Percentiles rank a stretch among this genome's conserved stretches.
phyloP scores from a whole-genome alignment of 2,113 vertebrate species.

The Callipepla squamata region DNA sequence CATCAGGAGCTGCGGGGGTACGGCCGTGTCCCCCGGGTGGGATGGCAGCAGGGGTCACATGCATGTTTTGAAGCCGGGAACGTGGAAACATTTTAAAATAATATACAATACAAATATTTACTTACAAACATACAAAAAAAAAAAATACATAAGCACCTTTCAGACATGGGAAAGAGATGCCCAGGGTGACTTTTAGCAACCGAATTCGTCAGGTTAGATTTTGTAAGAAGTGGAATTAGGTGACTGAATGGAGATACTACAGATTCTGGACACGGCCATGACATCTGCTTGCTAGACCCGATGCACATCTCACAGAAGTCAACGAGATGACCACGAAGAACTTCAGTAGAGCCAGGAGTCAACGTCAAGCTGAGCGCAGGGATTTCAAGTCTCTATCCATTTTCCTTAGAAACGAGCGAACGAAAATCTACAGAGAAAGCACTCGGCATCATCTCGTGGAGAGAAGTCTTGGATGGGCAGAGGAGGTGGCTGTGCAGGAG shows the following conservation, averaged over 20 bases:
- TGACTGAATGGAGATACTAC: neutral
- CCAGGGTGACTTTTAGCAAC: conserved; percentile 66
- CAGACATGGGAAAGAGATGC: conserved; percentile 80
- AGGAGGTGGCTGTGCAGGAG: neutral
- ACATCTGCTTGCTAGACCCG: neutral
- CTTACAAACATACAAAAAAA: conserved; percentile 93
- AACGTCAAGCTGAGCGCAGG: neutral
- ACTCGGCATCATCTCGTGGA: neutral
- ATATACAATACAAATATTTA: conserved; percentile 91
- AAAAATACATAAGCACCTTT: conserved; percentile 89
- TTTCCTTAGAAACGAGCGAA: neutral
- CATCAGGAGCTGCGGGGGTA: neutral
- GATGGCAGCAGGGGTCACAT: conserved; percentile 73
- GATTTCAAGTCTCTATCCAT: conserved; percentile 65
- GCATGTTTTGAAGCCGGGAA: conserved; percentile 86
- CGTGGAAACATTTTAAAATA: conserved; percentile 81
- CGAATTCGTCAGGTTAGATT: neutral
- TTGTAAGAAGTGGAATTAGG: accelerated
- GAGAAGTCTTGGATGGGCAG: neutral
- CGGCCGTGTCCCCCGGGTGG: neutral
- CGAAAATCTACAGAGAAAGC: neutral
- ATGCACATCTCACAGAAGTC: neutral
- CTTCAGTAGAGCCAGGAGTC: neutral
- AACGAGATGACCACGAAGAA: neutral
- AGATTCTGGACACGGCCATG: neutral